Percentiles rank a stretch among this genome's conserved stretches.
phyloP scores from a whole-genome alignment of 1,140 invertebrate species.

The Drosophila lini region DNA sequence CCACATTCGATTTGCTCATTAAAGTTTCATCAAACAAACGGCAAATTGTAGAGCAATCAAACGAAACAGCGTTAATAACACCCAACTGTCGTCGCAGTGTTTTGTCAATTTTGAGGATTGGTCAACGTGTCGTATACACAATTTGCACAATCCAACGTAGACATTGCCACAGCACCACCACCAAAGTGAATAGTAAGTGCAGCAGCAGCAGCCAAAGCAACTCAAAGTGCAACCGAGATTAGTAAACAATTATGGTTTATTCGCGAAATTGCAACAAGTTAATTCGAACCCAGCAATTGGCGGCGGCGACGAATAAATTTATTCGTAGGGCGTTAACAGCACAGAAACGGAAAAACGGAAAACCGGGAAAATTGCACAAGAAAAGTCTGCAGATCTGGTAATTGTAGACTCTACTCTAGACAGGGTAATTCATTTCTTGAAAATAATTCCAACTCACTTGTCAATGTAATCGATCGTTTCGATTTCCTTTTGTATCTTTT shows the following conservation, averaged over 20 bases:
- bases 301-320: conserved; percentile 53
- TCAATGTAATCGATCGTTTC: conserved; percentile 82
- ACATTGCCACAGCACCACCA: conserved; percentile 25
- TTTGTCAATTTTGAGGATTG: conserved; percentile 77
- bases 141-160: conserved; percentile 64
- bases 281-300: conserved; percentile 72
- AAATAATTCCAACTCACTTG: conserved; percentile 69
- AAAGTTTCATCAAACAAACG: conserved; percentile 32
- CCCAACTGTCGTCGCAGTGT: conserved; percentile 53
- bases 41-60: conserved; percentile 57
- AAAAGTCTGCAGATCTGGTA: conserved; percentile 28
- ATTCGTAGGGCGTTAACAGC: conserved; percentile 65
- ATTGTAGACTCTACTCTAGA: conserved; percentile 33
- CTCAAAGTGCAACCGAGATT: conserved; percentile 55
- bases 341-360: conserved; percentile 13
- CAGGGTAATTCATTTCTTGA: conserved; percentile 31
- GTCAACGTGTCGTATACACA: conserved; percentile 77
- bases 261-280: conserved; percentile 76
- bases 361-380: conserved; percentile 45
- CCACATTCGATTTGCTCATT: conserved; percentile 21
- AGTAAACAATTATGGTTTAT: conserved; percentile 80
- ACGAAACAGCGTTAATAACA: conserved; percentile 51
- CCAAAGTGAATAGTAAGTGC: conserved; percentile 11
- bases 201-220: conserved; percentile 30
- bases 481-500: conserved; percentile 80